Evolutionary conservation across 2,888 invertebrate species (phyloP), one percentile per base, ranked within the genome.

Genomic region (Ichneumon xanthorius): DNA sequence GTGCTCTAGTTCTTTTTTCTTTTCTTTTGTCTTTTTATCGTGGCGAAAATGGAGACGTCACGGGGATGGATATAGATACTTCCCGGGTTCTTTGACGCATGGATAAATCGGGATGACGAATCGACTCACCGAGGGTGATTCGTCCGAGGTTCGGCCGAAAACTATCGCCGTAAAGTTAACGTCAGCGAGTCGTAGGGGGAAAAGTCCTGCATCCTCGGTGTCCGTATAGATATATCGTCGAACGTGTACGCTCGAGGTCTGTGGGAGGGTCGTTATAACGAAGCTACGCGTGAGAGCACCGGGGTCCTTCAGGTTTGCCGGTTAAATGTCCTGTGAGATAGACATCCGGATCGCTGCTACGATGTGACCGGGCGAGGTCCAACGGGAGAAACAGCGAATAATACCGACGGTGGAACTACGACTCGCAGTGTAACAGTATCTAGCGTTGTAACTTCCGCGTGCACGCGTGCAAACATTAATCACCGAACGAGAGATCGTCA

Each of bases 291-390:
- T 30, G 55, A 53, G 37, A 70, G 33, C 19, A 45, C 14, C 67
- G 55, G 19, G 19, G 50, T 73, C 77, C 81, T 85, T 81, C 63
- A 50, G 81, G 80, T 78, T 78, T 72, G 71, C 48, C 45, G 78
- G 85, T 85, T 85, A 85, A 85, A 85, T 80, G 82, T 85, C 76
- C 85, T 82, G 82, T 80, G 82, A 82, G 85, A 82, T 80, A 82
- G 80, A 82, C 85, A 85, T 85, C 85, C 85, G 82, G 85, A 80
- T 80, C 50, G 80, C 68, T 14, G 61, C 63, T 58, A 30, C 80
- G 80, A 76, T 80, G 48, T 45, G 55, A 84, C 26, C 40, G 58
- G 40, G n/a, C 4, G 30, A 30, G 45, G 50, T 19, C 37, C 9
- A 26, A 11, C 14, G 30, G 65, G 63, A 65, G 50, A 67, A 67